A percentile compares a stretch with the other conserved stretches of the same genome.
These are phyloP conservation scores for Sycophila sp. DNA, from an alignment of 1,140 invertebrate genomes.

Conservation along the genomic window DNA sequence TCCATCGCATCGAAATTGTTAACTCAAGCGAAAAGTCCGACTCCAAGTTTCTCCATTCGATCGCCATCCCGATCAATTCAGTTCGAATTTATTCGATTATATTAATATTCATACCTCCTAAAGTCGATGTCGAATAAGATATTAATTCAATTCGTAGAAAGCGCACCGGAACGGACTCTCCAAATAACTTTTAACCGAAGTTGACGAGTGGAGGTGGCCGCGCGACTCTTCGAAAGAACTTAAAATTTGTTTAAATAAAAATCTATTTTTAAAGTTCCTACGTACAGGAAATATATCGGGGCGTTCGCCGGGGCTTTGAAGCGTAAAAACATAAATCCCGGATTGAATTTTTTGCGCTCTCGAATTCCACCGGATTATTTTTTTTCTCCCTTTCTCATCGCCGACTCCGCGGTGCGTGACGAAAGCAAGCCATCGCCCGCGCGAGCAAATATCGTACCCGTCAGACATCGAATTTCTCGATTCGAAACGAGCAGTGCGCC, in stretches of 20 bases:
- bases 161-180: background rate
- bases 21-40: background rate
- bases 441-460: background rate
- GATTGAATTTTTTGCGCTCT: slow-evolving; percentile 8
- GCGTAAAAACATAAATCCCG: slow-evolving; percentile 28
- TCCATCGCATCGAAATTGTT: too few relatives aligned
- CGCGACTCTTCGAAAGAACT: slow-evolving; percentile 15
- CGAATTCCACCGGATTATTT: background rate
- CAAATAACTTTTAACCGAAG: background rate
- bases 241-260: slow-evolving; percentile 19
- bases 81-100: background rate
- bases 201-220: too few relatives aligned
- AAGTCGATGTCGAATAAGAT: background rate
- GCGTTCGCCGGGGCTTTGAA: slow-evolving; percentile 7
- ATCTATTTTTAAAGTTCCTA: slow-evolving; percentile 13
- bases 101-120: background rate
- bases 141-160: background rate
- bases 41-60: too few relatives aligned
- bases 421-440: background rate
- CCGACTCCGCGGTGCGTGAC: background rate
- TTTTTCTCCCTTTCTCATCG: background rate
- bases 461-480: background rate
- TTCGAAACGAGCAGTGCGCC: background rate
- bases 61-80: background rate
- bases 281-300: background rate